Evolutionary conservation across 2,113 vertebrate genomes (phyloP).

Genomic region (Sinosuthora webbiana): DNA sequence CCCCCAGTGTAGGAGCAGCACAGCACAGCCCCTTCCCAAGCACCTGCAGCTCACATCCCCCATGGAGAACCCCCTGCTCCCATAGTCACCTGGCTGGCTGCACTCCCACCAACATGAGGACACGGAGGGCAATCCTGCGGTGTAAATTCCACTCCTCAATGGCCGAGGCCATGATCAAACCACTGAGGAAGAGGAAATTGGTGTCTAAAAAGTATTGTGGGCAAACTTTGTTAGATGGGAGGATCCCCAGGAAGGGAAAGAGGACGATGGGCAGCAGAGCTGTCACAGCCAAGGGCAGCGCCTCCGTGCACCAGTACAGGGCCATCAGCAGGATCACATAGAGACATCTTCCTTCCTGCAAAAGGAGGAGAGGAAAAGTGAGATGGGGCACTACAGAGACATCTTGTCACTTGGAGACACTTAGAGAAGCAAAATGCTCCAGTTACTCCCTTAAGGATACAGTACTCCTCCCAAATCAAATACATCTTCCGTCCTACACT

Average conservation of each 20-base stretch:
- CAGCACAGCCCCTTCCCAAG: neutral
- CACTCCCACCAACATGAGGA: constrained; percentile 88
- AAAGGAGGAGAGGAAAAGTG: neutral
- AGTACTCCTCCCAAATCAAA: neutral
- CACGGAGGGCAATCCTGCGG: constrained; percentile 89
- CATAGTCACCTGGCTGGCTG: constrained; percentile 87
- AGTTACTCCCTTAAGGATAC: neutral
- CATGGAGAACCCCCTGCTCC: neutral
- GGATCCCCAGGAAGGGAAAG: constrained; percentile 90
- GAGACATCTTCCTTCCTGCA: constrained; percentile 94
- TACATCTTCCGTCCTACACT: neutral
- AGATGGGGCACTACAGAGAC: neutral
- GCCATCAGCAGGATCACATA: constrained; percentile 95
- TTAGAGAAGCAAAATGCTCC: neutral
- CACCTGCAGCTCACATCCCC: neutral
- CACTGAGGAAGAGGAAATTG: constrained; percentile 96
- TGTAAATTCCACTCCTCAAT: constrained; percentile 97
- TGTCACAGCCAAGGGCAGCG: constrained; percentile 91
- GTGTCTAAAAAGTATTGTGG: constrained; percentile 96
- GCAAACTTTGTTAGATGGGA: constrained; percentile 88
- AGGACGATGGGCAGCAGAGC: constrained; percentile 92
- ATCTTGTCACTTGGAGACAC: neutral
- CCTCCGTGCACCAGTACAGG: constrained; percentile 93
- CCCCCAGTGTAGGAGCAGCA: rapidly evolving
- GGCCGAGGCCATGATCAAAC: constrained; percentile 92